A percentile compares a stretch with the other conserved stretches of the same genome.
Evolutionary conservation across 2,797 vertebrate species (phyloP).

Genomic region (Gadopsis marmoratus): DNA sequence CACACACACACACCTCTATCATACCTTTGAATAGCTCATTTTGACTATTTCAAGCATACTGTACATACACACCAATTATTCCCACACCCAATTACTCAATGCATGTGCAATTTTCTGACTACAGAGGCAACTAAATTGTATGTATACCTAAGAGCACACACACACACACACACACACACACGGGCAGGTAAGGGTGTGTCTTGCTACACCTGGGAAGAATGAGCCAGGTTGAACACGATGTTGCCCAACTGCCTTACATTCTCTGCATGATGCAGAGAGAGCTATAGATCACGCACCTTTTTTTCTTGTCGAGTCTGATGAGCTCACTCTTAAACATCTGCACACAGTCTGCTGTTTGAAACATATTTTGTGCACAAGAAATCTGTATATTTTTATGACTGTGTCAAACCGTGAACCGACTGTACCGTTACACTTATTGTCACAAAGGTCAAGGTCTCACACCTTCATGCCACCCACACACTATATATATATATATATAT

Average conservation of each 20-base stretch:
- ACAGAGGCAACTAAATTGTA: neutral
- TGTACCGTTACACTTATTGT: neutral
- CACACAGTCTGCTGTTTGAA: neutral
- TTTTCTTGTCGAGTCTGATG: slow-evolving; percentile 3
- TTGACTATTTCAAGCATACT: neutral
- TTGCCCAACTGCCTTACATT: slow-evolving; percentile 58
- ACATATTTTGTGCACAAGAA: neutral
- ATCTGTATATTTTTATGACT: too few relatives aligned
- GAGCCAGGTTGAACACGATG: slow-evolving; percentile 42
- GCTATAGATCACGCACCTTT: slow-evolving; percentile 38
- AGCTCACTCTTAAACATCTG: slow-evolving; percentile 25
- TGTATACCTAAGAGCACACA: neutral
- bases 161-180: slow-evolving; percentile 17
- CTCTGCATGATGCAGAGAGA: slow-evolving; percentile 3
- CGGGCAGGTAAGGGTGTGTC: slow-evolving; percentile 50
- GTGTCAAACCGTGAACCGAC: neutral
- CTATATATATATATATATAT: too few relatives aligned
- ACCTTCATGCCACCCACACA: neutral
- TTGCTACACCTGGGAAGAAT: slow-evolving; percentile 39
- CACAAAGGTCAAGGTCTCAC: too few relatives aligned
- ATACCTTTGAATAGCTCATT: neutral
- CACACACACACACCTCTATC: slow-evolving; percentile 11
- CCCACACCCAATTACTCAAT: slow-evolving; percentile 28
- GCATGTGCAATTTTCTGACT: slow-evolving; percentile 3
- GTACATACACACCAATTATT: slow-evolving; percentile 2